Evolutionary conservation across 2,113 vertebrate genomes (phyloP), one percentile per base, ranked within the genome.

Genomic region (Orycteropus afer): DNA sequence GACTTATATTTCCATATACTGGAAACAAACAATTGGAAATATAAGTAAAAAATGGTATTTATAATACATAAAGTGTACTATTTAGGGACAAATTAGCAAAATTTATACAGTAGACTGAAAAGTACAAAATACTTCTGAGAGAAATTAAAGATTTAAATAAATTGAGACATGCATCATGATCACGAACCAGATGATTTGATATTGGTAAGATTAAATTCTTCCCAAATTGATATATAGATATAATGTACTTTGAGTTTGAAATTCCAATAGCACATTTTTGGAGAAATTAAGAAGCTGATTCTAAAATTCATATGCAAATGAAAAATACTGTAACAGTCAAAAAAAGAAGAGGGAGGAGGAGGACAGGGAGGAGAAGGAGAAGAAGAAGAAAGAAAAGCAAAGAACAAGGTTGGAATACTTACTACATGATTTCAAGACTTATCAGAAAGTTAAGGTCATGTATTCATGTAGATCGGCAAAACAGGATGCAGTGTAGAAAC

Each of bases 341-440:
- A 78, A 80, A 29, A 69, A 45, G 74, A 47, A 76, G 74, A 22
- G 23, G 20, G 20, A 57, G 7, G 55, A 57, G 20, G 55, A 57
- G 13, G 49, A 51, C n/a, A n/a, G n/a, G n/a, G n/a, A n/a, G 49
- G 49, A 51, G 49, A 13, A 57, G 55, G 51, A 65, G 34, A 14
- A 65, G 3, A 65, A 65, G 13, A 34, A 69, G 14, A 69, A 37
- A 77, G 53, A 61, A 85, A 89, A 57, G 42, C n/a, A 74, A 69
- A 61, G 20, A 90, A 83, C n/a, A 86, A 37, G 13, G 0, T 51
- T 83, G 29, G 47, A 42, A 42, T 4, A 74, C 67, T 94, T 87
- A 86, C 7, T 73, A 42, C n/a, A n/a, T 40, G 69, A 80, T 90
- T 95, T 94, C 18, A 94, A 88, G 74, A 65, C 51, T 55, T 88